phyloP scores from a whole-genome alignment of 1,140 invertebrate species.

The Schmidtea mediterranea region DNA sequence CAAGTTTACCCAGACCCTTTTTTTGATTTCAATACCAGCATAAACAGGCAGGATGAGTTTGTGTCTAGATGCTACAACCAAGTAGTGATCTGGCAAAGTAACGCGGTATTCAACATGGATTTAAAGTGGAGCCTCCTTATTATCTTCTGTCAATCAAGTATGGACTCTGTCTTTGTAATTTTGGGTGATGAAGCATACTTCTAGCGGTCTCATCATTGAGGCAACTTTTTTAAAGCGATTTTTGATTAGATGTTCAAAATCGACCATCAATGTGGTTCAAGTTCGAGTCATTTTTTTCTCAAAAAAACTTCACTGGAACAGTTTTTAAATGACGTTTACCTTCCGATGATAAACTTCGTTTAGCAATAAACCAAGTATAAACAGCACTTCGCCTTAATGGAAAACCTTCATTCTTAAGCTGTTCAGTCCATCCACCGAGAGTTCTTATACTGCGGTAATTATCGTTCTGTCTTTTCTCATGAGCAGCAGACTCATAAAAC shows the following conservation, averaged over 20 bases:
- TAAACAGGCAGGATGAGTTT: slow-evolving; percentile 5
- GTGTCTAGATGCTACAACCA: slow-evolving; percentile 1
- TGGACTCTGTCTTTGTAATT: slow-evolving; percentile 26
- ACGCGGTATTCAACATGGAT: slow-evolving; percentile 3
- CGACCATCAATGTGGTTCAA: slow-evolving; percentile 12
- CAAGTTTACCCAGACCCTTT: too few relatives aligned
- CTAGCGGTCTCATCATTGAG: slow-evolving; percentile 11
- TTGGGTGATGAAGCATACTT: slow-evolving; percentile 14
- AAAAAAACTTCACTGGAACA: slow-evolving; percentile 7
- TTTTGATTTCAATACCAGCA: not conserved
- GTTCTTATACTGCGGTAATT: not conserved
- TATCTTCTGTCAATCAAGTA: slow-evolving; percentile 23
- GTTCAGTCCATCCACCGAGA: too few relatives aligned
- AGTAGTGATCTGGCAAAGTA: slow-evolving; percentile 4
- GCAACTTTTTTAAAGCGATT: slow-evolving; percentile 11
- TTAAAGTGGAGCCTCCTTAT: slow-evolving; percentile 15
- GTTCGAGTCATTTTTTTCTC: slow-evolving; percentile 8
- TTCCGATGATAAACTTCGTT: not conserved
- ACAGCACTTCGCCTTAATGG: not conserved
- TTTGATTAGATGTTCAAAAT: slow-evolving; percentile 12
- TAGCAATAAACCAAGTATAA: slow-evolving; percentile 5
- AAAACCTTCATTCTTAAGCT: not conserved
- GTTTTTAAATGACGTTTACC: slow-evolving; percentile 5
- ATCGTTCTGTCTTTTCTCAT: too few relatives aligned
- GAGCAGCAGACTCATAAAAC: too few relatives aligned